Evolutionary conservation across 64 coral and sea anemone species (phyloP), one percentile per base, ranked within the genome.

Genomic region (Anthopleura sola): DNA sequence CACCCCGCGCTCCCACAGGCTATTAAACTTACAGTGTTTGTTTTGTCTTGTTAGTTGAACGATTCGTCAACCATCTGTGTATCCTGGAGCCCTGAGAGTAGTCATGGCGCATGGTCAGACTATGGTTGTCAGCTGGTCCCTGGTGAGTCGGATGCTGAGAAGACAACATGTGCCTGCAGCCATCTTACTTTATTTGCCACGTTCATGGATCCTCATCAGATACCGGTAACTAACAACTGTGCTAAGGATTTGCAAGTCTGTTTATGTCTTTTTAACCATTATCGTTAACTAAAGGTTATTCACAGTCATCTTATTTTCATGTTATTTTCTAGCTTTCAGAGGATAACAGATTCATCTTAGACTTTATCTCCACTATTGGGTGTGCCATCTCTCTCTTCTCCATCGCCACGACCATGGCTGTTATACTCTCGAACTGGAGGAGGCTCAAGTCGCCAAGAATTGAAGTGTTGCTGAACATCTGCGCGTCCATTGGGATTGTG

Each of bases 381-480:
- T 94, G 92, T 49, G 60, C 88, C 55, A 81, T 94, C 23, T 94
- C 92, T 16, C 50, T 94, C 1, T 37, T 86, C 32, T 83, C 83
- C 50, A 80, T 90, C 17, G 23, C 90, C 24, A 21, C 51, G 18
- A 88, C 86, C 10, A 80, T 93, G 33, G 56, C 51, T 49, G 82
- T 88, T 29, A 86, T 82, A 28, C 55, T 85, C 31, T 36, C 44
- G 4, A 79, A 86, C 37, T 91, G 89, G 89, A 76, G 68, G 56
- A 85, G 16, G 36, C 34, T 91, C 19, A 91, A 91, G 37, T 80
- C 83, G 23, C 83, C 75, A 74, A 49, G 89, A 81, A 54, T 69
- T 21, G 85, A 91, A 82, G 89, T 91, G 15, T n/a, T 91, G 15
- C 26, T 91, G 18, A 91, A 91, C 56, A 39, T 91, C 54, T 91